Percentiles rank a stretch among this genome's conserved stretches.
Conservation (phyloP, 2,113 vertebrate species). For the Sminthopsis crassicaudata region DNA sequence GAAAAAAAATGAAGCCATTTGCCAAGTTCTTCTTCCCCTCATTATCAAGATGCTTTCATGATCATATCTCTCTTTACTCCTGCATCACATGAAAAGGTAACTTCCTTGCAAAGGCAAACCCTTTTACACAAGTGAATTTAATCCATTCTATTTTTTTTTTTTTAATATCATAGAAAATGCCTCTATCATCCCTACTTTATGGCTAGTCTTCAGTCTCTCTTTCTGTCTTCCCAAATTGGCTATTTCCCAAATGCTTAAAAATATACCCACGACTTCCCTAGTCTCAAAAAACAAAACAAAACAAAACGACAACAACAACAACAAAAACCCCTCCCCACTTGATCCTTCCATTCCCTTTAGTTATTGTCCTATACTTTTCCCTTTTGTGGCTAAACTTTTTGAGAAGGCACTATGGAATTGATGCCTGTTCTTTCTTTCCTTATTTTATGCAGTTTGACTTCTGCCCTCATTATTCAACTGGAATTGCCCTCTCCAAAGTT, state of each 20-base stretch:
- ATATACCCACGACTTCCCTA: neutral
- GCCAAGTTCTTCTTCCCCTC: neutral
- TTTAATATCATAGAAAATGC: neutral
- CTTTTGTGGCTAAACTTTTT: neutral
- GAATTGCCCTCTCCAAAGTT: neutral
- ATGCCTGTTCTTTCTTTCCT: neutral
- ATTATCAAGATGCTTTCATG: neutral
- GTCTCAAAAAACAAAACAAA: neutral
- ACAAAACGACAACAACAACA: too few species aligned
- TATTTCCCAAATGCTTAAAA: neutral
- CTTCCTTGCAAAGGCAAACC: neutral
- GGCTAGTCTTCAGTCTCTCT: neutral
- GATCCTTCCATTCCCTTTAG: neutral
- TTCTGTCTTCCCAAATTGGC: neutral
- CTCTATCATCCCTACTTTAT: neutral
- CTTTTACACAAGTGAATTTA: neutral
- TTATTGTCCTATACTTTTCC: neutral
- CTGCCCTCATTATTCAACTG: neutral
- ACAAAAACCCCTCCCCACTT: neutral
- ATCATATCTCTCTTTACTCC: neutral
- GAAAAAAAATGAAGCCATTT: neutral
- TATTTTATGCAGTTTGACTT: neutral
- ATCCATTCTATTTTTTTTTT: neutral
- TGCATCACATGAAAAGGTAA: neutral
- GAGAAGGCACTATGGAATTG: neutral